Percentiles rank a stretch among this genome's conserved stretches.
phyloP scores from a whole-genome alignment of 2,888 invertebrate genomes.

The Melanostoma scalare region DNA sequence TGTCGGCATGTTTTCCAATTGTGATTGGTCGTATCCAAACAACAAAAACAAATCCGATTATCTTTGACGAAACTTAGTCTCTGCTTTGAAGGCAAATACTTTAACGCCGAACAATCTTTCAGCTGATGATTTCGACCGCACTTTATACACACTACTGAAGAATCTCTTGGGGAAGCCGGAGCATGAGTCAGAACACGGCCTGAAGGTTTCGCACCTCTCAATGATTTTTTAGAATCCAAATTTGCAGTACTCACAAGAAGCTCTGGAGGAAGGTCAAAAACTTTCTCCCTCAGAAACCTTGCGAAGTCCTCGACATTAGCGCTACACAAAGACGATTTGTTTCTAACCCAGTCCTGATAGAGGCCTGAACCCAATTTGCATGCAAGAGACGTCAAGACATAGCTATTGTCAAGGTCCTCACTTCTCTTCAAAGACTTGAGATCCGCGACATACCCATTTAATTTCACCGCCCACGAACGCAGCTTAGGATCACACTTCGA shows the following conservation, averaged over 20 bases:
- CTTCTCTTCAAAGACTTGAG: slow-evolving; percentile 13
- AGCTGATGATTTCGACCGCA: background rate
- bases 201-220: too few species aligned
- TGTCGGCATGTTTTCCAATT: too few species aligned
- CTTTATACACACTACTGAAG: background rate
- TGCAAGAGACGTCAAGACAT: background rate
- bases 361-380: background rate
- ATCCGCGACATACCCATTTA: slow-evolving; percentile 10
- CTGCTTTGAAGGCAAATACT: background rate
- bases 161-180: background rate
- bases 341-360: background rate
- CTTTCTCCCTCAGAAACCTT: slow-evolving; percentile 1
- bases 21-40: too few species aligned
- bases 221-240: too few species aligned
- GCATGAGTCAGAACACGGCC: background rate
- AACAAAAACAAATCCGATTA: too few species aligned
- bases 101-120: background rate
- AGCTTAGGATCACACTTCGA: slow-evolving; percentile 13
- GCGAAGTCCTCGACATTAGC: background rate
- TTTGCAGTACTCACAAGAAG: background rate
- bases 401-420: background rate
- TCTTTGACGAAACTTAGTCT: background rate
- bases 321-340: background rate
- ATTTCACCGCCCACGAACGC: background rate
- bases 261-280: background rate